Conservation (phyloP, 2,113 vertebrate genomes). For the Ardeotis arabs region DNA sequence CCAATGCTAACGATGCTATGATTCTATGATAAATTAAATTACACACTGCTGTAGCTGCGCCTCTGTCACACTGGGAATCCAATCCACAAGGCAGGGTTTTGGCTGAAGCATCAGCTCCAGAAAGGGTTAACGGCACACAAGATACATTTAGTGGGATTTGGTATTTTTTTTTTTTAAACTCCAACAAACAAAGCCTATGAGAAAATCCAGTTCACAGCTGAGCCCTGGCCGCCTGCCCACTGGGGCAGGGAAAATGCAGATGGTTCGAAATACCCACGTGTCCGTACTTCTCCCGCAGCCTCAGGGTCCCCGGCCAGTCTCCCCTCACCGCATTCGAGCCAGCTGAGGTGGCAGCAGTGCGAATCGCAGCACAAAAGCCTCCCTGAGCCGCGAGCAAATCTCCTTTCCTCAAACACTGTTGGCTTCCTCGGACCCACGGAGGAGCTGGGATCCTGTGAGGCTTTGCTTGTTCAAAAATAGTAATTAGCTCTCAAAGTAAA, state of each 20-base stretch:
- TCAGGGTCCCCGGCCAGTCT: neutral
- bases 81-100: neutral
- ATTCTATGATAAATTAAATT: neutral
- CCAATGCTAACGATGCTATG: too few species aligned
- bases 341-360: neutral
- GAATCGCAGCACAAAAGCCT: neutral
- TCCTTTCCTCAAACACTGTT: accelerated
- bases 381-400: neutral
- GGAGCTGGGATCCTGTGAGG: neutral
- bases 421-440: accelerated
- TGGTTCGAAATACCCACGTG: neutral
- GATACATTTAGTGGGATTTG: neutral
- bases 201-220: constrained; percentile 60
- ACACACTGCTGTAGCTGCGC: accelerated
- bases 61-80: neutral
- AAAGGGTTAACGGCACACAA: constrained; percentile 8
- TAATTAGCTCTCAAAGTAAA: constrained; percentile 46
- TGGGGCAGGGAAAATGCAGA: constrained; percentile 58
- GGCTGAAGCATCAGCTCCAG: neutral
- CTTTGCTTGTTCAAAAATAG: neutral
- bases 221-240: constrained; percentile 58
- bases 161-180: neutral
- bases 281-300: neutral
- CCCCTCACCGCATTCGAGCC: accelerated
- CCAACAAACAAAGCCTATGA: constrained; percentile 38